Base-by-base conservation (phyloP, 2,113 vertebrate species). In the Alexandromys fortis region DNA sequence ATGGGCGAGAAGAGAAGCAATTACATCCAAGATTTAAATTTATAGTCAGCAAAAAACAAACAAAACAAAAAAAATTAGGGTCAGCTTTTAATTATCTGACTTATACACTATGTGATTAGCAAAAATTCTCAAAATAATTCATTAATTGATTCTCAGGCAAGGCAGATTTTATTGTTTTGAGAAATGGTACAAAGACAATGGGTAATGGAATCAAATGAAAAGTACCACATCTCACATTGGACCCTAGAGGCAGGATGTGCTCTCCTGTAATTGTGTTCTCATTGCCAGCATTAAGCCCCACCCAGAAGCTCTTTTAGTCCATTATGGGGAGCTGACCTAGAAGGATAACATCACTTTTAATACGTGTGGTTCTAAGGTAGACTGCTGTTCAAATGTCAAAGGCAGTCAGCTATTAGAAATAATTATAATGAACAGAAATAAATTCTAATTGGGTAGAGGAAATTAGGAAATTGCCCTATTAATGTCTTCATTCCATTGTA, bases 301-400 rank as follows among this genome's bases (percentile, higher is more conserved):
- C 16, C 21, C 33, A 89, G 61, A 38, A 93, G 65, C 68, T 96
- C 47, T 82, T 92, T 95, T 26, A 97, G 90, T 24, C 65, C 96
- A 52, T 70, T 85, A 92, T 67, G 47, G 42, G 22, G 45, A 94
- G 73, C 38, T 35, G 73, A 89, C 42, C n/a, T 70, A 76, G n/a
- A 76, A n/a, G 79, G 72, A 94, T 77, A 97, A 76, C 94, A 96
- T 12, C n/a, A 86, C 61, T 94, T 85, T 92, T 82, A 92, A 89
- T 72, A 33, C 49, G 86, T n/a, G 35, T 88, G 26, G n/a, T 79
- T 94, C 78, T 90, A 92, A 90, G 55, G 73, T 88, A 21, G 58
- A 81, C 42, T 86, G 38, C 73, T 94, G 35, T 58, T 97, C 38
- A 96, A 95, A 96, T 94, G 75, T 81, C 90, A 94, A 97, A 91